These are phyloP conservation scores for Turnix velox DNA, from an alignment of 2,113 vertebrate genomes.

Conservation along the genomic window DNA sequence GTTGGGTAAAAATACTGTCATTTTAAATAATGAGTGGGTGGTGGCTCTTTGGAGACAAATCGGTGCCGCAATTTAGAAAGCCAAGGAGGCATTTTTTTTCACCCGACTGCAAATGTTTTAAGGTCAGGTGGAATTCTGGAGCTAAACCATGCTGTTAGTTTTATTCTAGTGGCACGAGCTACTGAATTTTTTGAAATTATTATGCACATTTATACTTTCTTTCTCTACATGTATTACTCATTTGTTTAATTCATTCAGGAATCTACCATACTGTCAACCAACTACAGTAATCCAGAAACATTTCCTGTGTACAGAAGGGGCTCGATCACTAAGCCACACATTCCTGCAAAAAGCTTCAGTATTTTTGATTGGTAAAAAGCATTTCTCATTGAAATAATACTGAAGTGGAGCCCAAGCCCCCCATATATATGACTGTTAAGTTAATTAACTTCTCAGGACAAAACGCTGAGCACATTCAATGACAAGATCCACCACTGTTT, in stretches of 20 bases:
- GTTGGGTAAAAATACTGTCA: neutral
- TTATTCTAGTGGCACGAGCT: slow-evolving; percentile 61
- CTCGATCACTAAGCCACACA: slow-evolving; percentile 73
- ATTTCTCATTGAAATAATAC: slow-evolving; percentile 75
- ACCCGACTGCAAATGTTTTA: neutral
- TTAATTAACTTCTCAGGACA: slow-evolving; percentile 67
- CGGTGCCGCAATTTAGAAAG: neutral
- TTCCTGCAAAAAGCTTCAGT: slow-evolving; percentile 68
- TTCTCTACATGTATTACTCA: slow-evolving; percentile 71
- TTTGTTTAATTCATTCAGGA: slow-evolving; percentile 69
- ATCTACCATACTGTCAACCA: slow-evolving; percentile 63
- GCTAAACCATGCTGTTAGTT: slow-evolving; percentile 35
- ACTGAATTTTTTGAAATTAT: slow-evolving; percentile 58
- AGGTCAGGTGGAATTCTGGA: slow-evolving; percentile 19
- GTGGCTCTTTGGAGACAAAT: slow-evolving; percentile 17
- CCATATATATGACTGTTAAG: slow-evolving; percentile 56
- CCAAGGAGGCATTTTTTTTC: neutral
- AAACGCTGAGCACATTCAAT: slow-evolving; percentile 51
- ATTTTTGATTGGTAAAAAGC: slow-evolving; percentile 68
- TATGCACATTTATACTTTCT: slow-evolving; percentile 32
- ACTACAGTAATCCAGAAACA: slow-evolving; percentile 64
- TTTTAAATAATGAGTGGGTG: slow-evolving; percentile 25
- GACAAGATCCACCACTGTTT: neutral
- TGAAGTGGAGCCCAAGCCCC: slow-evolving; percentile 67
- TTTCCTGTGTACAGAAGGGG: slow-evolving; percentile 51